phyloP scores from a whole-genome alignment of 2,113 vertebrate species.

The Odobenus rosmarus region DNA sequence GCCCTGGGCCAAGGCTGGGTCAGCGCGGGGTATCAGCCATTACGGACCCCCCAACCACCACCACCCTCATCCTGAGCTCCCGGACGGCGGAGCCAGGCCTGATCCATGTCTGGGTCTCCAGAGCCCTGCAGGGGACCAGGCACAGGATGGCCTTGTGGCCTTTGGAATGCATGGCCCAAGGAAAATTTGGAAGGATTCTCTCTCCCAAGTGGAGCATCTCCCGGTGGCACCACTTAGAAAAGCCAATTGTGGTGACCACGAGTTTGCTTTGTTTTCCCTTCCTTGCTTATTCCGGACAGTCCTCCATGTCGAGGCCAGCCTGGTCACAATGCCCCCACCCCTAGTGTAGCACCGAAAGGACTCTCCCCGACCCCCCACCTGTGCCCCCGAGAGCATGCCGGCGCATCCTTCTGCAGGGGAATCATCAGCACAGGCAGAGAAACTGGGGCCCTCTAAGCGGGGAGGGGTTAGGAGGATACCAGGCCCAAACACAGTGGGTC shows the following conservation, averaged over 20 bases:
- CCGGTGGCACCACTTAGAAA: accelerated
- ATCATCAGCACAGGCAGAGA: neutral
- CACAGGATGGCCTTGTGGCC: accelerated
- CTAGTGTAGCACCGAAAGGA: neutral
- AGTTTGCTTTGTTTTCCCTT: neutral
- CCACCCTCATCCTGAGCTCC: neutral
- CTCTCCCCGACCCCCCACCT: no score
- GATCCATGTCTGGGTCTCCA: neutral
- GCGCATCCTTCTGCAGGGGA: neutral
- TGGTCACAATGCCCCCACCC: no score
- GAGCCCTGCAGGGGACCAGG: neutral
- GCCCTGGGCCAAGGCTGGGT: no score
- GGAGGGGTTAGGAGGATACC: neutral
- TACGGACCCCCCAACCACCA: accelerated
- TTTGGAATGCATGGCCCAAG: accelerated
- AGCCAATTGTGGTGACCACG: accelerated
- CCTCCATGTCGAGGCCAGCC: neutral
- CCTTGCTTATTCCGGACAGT: neutral
- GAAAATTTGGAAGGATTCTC: neutral
- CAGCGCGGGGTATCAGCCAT: accelerated
- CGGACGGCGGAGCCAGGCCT: neutral
- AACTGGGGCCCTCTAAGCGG: no score
- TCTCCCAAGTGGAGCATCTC: neutral
- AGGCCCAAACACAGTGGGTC: neutral
- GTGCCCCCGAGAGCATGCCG: accelerated